These are phyloP conservation scores for Parascotia fuliginaria DNA, from an alignment of 2,888 invertebrate species.

Conservation along the genomic window DNA sequence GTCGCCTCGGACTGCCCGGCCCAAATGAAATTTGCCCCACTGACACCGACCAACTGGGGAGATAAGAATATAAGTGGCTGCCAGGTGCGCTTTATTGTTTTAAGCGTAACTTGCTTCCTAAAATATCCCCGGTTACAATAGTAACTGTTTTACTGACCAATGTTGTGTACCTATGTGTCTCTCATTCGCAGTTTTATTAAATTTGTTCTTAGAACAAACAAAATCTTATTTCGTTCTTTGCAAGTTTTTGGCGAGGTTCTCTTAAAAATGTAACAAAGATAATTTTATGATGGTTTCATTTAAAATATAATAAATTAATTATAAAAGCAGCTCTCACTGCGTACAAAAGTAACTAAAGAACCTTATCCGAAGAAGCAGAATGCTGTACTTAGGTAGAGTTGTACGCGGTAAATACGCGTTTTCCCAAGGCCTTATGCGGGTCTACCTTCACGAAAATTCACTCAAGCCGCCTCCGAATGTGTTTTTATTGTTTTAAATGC, in stretches of 20 bases:
- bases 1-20: conserved; percentile 55
- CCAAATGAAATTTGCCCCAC: conserved; percentile 81
- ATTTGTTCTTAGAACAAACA: background rate
- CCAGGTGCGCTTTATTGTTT: conserved; percentile 63
- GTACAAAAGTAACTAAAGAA: conserved; percentile 5
- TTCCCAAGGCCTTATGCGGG: conserved; percentile 39
- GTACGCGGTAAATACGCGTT: conserved; percentile 50
- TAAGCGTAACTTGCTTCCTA: conserved; percentile 36
- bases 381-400: conserved; percentile 17
- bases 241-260: background rate
- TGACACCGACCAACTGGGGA: conserved; percentile 62
- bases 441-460: conserved; percentile 68
- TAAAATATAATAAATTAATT: no score
- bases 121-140: conserved; percentile 25
- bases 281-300: no score
- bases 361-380: conserved; percentile 47
- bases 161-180: conserved; percentile 6
- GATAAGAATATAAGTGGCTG: conserved; percentile 52
- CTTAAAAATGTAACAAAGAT: no score
- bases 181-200: conserved; percentile 2
- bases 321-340: no score
- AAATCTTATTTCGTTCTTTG: background rate
- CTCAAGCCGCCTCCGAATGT: conserved; percentile 70
- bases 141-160: conserved; percentile 16
- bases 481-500: conserved; percentile 81